Evolutionary conservation across 2,797 vertebrate species (phyloP).

Genomic region (Diglossa cyanea): DNA sequence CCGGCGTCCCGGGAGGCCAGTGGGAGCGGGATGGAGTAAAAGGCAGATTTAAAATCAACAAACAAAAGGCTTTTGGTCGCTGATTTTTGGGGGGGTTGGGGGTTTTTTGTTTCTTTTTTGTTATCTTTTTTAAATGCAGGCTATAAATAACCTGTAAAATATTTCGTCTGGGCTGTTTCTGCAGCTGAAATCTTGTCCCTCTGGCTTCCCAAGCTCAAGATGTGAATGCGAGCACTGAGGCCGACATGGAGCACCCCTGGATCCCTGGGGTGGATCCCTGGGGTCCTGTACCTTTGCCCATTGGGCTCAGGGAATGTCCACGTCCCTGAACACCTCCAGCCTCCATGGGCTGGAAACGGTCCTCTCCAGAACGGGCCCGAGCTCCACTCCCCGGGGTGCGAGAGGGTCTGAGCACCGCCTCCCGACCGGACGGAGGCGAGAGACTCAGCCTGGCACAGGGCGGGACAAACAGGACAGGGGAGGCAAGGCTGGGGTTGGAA

Average conservation of each 20-base stretch:
- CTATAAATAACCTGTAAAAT: constrained; percentile 44
- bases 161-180: background rate
- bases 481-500: background rate
- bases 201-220: background rate
- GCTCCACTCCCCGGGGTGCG: background rate
- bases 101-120: background rate
- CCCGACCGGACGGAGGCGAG: rapidly evolving
- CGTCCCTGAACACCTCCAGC: background rate
- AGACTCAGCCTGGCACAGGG: background rate
- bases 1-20: background rate
- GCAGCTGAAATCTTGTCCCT: background rate
- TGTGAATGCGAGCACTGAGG: rapidly evolving
- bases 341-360: rapidly evolving
- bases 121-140: background rate
- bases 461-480: background rate
- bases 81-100: background rate
- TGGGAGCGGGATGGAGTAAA: background rate
- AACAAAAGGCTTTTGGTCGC: background rate
- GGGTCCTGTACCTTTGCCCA: background rate
- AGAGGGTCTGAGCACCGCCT: background rate
- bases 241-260: rapidly evolving
- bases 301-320: rapidly evolving
- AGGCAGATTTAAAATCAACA: background rate
- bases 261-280: rapidly evolving
- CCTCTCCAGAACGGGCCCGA: background rate